A percentile compares a stretch with the other conserved stretches of the same genome.
phyloP scores from a whole-genome alignment of 2,888 invertebrate genomes.

The Nomada hirtipes region DNA sequence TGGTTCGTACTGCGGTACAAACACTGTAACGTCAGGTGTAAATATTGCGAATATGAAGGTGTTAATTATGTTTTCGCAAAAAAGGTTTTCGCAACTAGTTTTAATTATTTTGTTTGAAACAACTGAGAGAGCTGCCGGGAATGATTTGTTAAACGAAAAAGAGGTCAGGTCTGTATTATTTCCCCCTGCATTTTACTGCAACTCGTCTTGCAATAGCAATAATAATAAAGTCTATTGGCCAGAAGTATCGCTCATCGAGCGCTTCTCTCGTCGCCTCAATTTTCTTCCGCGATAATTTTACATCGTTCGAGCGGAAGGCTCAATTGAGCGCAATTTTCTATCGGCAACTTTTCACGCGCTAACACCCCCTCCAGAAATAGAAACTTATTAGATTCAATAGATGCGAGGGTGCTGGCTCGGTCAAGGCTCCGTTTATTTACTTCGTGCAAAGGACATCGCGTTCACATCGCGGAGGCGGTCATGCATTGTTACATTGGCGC shows the following conservation, averaged over 20 bases:
- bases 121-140: too few species aligned
- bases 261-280: constrained; percentile 36
- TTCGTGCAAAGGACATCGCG: constrained; percentile 72
- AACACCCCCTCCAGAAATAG: constrained; percentile 36
- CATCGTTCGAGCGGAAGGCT: constrained; percentile 40
- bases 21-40: too few species aligned
- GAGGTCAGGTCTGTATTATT: too few species aligned
- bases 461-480: constrained; percentile 65
- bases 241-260: constrained; percentile 18
- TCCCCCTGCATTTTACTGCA: too few species aligned
- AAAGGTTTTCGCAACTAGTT: too few species aligned
- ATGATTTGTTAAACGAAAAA: too few species aligned
- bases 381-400: constrained; percentile 46
- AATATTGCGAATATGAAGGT: too few species aligned
- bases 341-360: constrained; percentile 13
- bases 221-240: neutral
- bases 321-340: constrained; percentile 45
- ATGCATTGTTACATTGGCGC: constrained; percentile 54
- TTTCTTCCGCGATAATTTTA: constrained; percentile 14
- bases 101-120: too few species aligned
- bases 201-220: too few species aligned
- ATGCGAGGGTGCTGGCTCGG: constrained; percentile 59
- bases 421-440: constrained; percentile 74
- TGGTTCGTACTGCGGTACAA: too few species aligned
- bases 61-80: too few species aligned